Conservation (phyloP, 2,888 invertebrate genomes). For the Andrena fulva region DNA sequence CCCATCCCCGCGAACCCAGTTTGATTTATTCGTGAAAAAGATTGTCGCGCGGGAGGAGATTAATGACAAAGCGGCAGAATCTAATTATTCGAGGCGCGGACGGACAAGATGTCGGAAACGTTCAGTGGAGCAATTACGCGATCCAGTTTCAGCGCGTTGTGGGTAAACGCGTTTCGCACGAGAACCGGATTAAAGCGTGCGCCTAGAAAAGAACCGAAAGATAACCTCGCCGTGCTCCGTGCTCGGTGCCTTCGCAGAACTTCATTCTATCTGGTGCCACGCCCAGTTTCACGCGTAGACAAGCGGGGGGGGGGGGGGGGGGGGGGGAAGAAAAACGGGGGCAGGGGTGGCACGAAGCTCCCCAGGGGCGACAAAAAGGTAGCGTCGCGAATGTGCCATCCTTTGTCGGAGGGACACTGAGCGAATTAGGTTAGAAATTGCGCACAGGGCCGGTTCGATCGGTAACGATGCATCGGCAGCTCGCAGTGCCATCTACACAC, state of each 20-base stretch:
- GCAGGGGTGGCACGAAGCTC: too few relatives aligned
- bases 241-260: constrained; percentile 25
- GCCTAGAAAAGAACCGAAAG: constrained; percentile 26
- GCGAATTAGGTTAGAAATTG: constrained; percentile 36
- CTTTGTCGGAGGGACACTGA: neutral
- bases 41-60: constrained; percentile 12
- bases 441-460: constrained; percentile 2
- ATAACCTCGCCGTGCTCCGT: constrained; percentile 33
- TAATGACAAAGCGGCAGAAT: neutral
- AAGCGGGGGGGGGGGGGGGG: neutral
- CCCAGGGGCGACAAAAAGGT: neutral
- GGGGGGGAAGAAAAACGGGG: neutral
- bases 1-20: neutral
- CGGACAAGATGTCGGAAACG: constrained; percentile 39
- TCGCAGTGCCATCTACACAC: constrained; percentile 12
- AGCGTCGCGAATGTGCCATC: neutral
- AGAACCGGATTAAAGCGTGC: constrained; percentile 12
- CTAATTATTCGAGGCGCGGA: constrained; percentile 30
- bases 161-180: constrained; percentile 10
- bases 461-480: constrained; percentile 27
- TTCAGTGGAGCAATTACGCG: constrained; percentile 36
- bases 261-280: constrained; percentile 48
- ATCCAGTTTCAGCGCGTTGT: constrained; percentile 17
- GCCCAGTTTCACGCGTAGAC: constrained; percentile 46
- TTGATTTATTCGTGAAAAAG: constrained; percentile 3